Evolutionary conservation across 53 echinoderm and acorn worm genomes (phyloP), one percentile per base, ranked within the genome.

Genomic region (Patiria pectinifera): DNA sequence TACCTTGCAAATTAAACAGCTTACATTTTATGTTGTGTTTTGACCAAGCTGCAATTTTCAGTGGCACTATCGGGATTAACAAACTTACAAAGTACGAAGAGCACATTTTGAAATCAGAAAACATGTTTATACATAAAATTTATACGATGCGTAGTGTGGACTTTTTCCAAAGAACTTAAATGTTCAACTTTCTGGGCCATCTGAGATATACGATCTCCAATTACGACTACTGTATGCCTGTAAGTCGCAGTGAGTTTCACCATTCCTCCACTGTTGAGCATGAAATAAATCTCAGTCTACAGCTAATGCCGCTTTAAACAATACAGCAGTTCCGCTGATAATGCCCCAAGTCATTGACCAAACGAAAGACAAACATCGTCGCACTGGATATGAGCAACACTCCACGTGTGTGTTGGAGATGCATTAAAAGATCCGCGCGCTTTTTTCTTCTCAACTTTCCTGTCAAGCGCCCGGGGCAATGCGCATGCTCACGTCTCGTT

Each of bases 401-500:
- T 79, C 12, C 23, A 72, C 86, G 24, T 53, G 74, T 74, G 76
- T 23, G 24, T 25, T 35, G 25, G 72, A 5, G 15, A 45, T 70
- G 2, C 45, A 85, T 66, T 48, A 45, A 12, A 46, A 45, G 15
- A 76, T 8, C 53, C 25, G 69, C 69, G 69, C 16, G 15, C 7
- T 18, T 69, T 61, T 70, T 15, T 35, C 45, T 75, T 74, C 23
- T 71, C 45, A 75, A 49, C 75, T 71, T 25, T 86, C 74, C 85
- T 86, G 48, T 58, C 26, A 8, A 59, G 25, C 60, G 35, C 89
- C 78, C n/a, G 78, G 59, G 89, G 89, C 79, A 89, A 59, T 58
- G 79, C 78, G 89, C 89, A 89, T 89, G 89, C 89, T 59, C 89
- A 44, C 26, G 46, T 86, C 62, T 53, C 86, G 53, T 21, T 22